phyloP scores from a whole-genome alignment of 2,888 invertebrate genomes.

The Trimorus sp. region DNA sequence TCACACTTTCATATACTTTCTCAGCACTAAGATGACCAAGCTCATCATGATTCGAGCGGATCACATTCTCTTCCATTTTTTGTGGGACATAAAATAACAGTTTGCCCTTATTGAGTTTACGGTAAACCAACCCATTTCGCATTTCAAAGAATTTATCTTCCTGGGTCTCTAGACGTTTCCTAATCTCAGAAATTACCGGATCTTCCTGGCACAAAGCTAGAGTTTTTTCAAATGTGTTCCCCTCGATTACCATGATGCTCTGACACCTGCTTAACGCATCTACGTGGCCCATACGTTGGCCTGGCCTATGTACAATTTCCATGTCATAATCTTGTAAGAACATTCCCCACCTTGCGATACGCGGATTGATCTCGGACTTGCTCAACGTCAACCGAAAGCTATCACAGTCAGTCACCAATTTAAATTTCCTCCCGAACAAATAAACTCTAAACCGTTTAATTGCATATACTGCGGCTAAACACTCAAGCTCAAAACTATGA shows the following conservation, averaged over 20 bases:
- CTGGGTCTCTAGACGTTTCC: too few species aligned
- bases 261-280: background rate
- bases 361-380: slow-evolving; percentile 70
- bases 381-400: slow-evolving; percentile 67
- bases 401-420: slow-evolving; percentile 73
- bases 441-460: slow-evolving; percentile 44
- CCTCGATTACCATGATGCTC: background rate
- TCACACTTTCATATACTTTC: background rate
- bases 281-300: background rate
- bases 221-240: too few species aligned
- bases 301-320: background rate
- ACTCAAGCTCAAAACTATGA: slow-evolving; percentile 74
- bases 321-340: slow-evolving; percentile 11
- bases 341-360: slow-evolving; percentile 72
- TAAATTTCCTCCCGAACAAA: slow-evolving; percentile 25
- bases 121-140: too few species aligned
- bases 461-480: slow-evolving; percentile 64
- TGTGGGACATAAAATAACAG: too few species aligned
- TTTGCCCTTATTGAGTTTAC: too few species aligned
- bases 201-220: too few species aligned
- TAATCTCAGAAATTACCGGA: too few species aligned
- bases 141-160: too few species aligned
- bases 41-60: slow-evolving; percentile 34
- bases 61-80: too few species aligned
- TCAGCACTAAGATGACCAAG: slow-evolving; percentile 52